Conservation (phyloP, 2,113 vertebrate genomes). For the Caranx ignobilis region DNA sequence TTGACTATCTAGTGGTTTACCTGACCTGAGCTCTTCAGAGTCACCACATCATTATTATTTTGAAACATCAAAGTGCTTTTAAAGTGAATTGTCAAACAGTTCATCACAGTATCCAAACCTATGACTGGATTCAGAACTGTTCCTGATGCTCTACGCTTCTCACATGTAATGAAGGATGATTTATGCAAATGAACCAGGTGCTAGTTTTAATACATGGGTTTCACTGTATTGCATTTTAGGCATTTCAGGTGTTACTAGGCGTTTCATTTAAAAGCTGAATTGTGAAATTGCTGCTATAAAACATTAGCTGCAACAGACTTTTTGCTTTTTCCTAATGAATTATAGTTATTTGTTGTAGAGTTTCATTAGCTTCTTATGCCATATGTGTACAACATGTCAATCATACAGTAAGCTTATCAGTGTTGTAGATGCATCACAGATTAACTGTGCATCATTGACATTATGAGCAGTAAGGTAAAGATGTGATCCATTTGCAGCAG, state of each 20-base stretch:
- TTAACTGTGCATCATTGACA: too few species aligned
- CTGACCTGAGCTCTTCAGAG: neutral
- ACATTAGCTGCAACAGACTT: neutral
- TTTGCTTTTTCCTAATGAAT: neutral
- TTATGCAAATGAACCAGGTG: neutral
- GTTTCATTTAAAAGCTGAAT: neutral
- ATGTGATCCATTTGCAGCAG: neutral
- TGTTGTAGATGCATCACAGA: too few species aligned
- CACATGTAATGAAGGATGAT: neutral
- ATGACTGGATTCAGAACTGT: neutral
- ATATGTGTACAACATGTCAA: neutral
- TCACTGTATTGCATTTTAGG: neutral
- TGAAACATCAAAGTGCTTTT: neutral
- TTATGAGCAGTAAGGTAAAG: neutral
- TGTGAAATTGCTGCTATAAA: neutral
- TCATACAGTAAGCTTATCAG: too few species aligned
- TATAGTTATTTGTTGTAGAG: neutral
- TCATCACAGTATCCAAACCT: neutral
- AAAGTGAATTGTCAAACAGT: neutral
- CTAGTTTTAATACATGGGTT: neutral
- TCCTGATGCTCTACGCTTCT: neutral
- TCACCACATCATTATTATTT: neutral
- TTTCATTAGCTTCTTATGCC: neutral
- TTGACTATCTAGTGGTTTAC: neutral
- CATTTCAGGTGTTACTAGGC: neutral